Conservation (phyloP, 1,140 invertebrate genomes). For the Liolophura sinensis region DNA sequence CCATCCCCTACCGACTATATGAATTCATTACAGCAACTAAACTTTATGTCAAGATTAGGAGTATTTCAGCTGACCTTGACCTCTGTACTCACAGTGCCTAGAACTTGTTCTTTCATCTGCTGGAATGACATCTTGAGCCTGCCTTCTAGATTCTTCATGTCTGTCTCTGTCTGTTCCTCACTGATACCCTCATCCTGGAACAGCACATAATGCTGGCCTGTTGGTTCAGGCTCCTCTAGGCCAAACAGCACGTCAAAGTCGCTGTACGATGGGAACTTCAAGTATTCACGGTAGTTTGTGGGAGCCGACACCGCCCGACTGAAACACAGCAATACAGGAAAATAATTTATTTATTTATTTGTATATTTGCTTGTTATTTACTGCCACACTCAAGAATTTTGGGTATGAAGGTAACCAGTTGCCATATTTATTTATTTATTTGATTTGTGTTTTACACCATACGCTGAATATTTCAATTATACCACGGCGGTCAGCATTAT, state of each 20-base stretch:
- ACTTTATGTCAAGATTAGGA: no score
- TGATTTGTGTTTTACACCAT: no score
- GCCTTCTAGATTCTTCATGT: constrained; percentile 51
- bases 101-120: constrained; percentile 50
- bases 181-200: constrained; percentile 45
- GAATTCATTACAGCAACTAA: no score
- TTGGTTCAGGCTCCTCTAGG: constrained; percentile 39
- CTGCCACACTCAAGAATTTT: neutral
- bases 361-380: neutral
- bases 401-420: no score
- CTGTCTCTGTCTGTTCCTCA: constrained; percentile 54
- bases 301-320: constrained; percentile 41
- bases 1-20: no score
- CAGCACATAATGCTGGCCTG: constrained; percentile 43
- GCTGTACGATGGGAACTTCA: constrained; percentile 35
- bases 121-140: constrained; percentile 53
- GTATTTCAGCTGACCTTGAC: no score
- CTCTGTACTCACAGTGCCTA: constrained; percentile 40
- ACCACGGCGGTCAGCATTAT: no score
- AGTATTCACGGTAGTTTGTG: constrained; percentile 48
- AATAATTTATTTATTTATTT: constrained; percentile 4
- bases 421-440: no score
- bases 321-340: constrained; percentile 27
- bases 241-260: constrained; percentile 49
- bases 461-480: no score